Base-by-base conservation (phyloP, 1,140 invertebrate genomes). In the Macrosteles quadrilineatus region DNA sequence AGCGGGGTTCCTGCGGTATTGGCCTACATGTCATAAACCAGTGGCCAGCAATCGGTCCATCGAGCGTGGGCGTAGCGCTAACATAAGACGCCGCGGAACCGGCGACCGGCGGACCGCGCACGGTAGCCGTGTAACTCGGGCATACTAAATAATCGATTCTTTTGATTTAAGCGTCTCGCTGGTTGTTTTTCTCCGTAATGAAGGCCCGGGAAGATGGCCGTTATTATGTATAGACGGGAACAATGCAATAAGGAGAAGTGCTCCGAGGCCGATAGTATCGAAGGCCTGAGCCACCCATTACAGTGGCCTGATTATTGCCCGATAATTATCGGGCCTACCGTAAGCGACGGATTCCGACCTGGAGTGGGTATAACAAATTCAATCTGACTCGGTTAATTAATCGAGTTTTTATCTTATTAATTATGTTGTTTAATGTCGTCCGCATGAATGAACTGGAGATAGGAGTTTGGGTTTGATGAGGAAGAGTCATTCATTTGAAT, bases 171-270 rank as follows among this genome's bases (percentile, higher is more conserved):
- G 55, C 55, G 11, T 59, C 55, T 59, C 55, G 9, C 23, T 30
- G 55, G 55, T 59, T 59, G 55, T 59, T 59, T 59, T 59, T 59
- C 55, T 59, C 55, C 27, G 55, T 59, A 59, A 59, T 59, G 55
- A 59, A 59, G 55, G 55, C 4, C 55, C 21, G 55, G 23, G 21
- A 59, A 59, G 55, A 59, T 59, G 55, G 55, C 55, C 55, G 55
- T 59, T 59, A 59, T 59, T 59, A 59, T 59, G 25, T 59, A 59
- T 59, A 30, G 55, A n/a, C n/a, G n/a, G 21, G n/a, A 59, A 59
- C 55, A 59, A 59, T 59, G 55, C 55, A 59, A 59, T n/a, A n/a
- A n/a, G n/a, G n/a, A n/a, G 14, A 9, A 2, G 25, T 25, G 55
- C 21, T 25, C 14, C 25, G 55, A 23, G 14, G 55, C 25, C 55